A percentile compares a stretch with the other conserved stretches of the same genome.
Conservation (phyloP, 2,113 vertebrate genomes). For the Proteles cristata region DNA sequence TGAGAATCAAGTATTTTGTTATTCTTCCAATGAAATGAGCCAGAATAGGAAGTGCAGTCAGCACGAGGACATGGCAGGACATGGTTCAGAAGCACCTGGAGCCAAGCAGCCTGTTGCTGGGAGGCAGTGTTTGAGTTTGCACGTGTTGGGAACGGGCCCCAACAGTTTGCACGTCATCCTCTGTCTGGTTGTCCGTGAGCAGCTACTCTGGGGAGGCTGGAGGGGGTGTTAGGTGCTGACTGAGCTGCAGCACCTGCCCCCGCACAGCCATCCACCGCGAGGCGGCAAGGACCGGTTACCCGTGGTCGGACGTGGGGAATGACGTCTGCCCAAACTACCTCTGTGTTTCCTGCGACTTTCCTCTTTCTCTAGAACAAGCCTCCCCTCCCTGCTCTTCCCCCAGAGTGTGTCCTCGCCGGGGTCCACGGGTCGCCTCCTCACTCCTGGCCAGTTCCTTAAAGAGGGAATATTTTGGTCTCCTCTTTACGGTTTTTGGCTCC, state of each 20-base stretch:
- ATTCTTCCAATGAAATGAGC: not conserved
- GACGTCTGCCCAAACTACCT: fast-evolving
- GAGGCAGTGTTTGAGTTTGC: too few species aligned
- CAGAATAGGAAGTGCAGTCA: not conserved
- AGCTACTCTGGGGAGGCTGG: not conserved
- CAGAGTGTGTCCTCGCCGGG: not conserved
- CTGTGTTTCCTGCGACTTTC: fast-evolving
- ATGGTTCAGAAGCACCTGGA: fast-evolving
- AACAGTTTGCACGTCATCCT: not conserved
- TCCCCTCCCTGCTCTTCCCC: not conserved
- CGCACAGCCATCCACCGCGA: fast-evolving
- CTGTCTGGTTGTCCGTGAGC: not conserved
- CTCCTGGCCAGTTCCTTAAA: not conserved
- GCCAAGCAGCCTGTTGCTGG: not conserved
- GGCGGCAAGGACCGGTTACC: not conserved
- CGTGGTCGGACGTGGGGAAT: not conserved
- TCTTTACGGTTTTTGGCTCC: fast-evolving
- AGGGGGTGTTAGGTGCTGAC: not conserved
- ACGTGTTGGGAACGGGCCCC: fast-evolving
- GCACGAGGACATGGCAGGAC: too few species aligned
- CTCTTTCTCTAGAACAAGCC: not conserved
- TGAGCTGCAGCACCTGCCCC: too few species aligned
- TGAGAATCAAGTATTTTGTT: not conserved
- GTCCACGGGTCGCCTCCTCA: not conserved
- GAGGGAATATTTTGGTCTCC: not conserved